These are phyloP conservation scores for Hypocryptadius cinnamomeus DNA, from an alignment of 2,113 vertebrate genomes.

Conservation along the genomic window DNA sequence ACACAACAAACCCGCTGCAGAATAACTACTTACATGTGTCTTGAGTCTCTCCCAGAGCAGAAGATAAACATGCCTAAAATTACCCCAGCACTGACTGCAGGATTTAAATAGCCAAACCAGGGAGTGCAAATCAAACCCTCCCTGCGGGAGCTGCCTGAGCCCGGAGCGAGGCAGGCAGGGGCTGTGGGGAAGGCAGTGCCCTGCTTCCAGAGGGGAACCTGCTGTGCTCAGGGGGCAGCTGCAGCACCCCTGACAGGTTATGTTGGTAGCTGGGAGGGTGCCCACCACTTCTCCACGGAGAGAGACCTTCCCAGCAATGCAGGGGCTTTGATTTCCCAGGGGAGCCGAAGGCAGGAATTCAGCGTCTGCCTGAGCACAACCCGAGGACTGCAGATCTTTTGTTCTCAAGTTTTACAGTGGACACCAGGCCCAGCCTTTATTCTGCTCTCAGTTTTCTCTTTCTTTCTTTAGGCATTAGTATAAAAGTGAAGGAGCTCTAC, in stretches of 20 bases:
- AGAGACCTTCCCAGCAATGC: background rate
- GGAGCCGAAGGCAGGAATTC: conserved; percentile 24
- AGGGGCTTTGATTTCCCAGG: background rate
- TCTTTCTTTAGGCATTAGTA: background rate
- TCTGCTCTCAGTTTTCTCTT: conserved; percentile 31
- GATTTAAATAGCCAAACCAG: conserved; percentile 1
- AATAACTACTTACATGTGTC: conserved; percentile 27
- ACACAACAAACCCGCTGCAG: background rate
- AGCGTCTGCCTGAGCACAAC: background rate
- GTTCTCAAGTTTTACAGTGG: conserved; percentile 42
- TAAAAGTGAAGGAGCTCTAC: background rate
- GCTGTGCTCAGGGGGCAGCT: background rate
- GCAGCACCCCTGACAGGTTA: background rate
- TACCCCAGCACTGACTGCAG: background rate
- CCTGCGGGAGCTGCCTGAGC: background rate
- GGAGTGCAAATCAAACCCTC: background rate
- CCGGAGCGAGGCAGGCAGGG: background rate
- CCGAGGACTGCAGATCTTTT: conserved; percentile 42
- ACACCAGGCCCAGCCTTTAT: conserved; percentile 1
- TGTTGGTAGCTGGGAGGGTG: background rate
- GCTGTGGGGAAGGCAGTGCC: background rate
- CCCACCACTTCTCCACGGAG: background rate
- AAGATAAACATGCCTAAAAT: conserved; percentile 37
- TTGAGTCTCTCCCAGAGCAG: background rate
- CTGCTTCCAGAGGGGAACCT: background rate